Evolutionary conservation across 2,888 invertebrate genomes (phyloP).

Genomic region (Eupithecia subumbrata): DNA sequence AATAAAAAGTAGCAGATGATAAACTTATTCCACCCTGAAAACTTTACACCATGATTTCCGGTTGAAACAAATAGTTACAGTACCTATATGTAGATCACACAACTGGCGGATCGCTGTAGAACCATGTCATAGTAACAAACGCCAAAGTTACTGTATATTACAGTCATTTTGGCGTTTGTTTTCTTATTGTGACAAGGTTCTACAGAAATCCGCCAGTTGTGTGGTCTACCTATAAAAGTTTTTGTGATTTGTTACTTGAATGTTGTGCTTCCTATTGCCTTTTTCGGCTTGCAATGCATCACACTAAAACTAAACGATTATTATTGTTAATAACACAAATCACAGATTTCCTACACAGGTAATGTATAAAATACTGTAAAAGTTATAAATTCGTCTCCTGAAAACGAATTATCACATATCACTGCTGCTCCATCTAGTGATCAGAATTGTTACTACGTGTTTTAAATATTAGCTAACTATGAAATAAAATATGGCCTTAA

Average conservation of each 20-base stretch:
- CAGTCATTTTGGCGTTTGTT: too few relatives aligned
- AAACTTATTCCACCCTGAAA: background rate
- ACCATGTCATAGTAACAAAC: too few relatives aligned
- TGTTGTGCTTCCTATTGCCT: background rate
- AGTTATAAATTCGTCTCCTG: too few relatives aligned
- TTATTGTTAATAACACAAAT: background rate
- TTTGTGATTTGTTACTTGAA: background rate
- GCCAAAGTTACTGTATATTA: too few relatives aligned
- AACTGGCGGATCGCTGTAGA: too few relatives aligned
- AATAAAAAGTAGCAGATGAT: background rate
- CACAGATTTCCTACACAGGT: too few relatives aligned
- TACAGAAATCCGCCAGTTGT: too few relatives aligned
- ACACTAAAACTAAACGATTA: background rate
- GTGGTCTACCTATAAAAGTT: too few relatives aligned
- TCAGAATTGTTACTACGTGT: background rate
- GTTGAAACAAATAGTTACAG: background rate
- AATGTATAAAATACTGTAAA: too few relatives aligned
- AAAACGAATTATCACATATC: background rate
- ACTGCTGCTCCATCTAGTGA: background rate
- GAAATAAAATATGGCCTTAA: slow-evolving; percentile 4
- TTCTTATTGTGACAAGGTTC: too few relatives aligned
- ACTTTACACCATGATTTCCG: background rate
- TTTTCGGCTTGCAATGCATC: background rate
- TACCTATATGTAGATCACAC: too few relatives aligned
- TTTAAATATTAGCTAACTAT: background rate